Evolutionary conservation across 1,140 invertebrate genomes (phyloP), one percentile per base, ranked within the genome.

Genomic region (Drosophila pseudoananassae): DNA sequence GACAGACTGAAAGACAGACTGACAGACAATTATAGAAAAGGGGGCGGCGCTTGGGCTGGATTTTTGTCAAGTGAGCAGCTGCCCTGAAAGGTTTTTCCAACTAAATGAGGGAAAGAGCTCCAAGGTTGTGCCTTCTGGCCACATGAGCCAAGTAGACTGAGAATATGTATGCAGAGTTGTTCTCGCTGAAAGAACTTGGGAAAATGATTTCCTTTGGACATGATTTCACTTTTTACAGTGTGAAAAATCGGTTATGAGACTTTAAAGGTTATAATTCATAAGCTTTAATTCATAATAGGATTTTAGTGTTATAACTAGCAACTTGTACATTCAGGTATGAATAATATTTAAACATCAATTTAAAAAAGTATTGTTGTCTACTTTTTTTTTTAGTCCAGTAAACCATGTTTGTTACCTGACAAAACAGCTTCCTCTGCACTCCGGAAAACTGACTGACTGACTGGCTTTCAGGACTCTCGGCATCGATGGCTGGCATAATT

Each of bases 401-500:
- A 36, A 4, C 33, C 9, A 12, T 36, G 33, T 36, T 36, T 36
- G 33, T 36, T 27, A 36, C 8, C 33, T 36, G 33, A 36, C 9
- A 36, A 36, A 27, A 27, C 25, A 20, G 20, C 20, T 20, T 20
- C 20, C 20, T 27, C 25, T 27, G 25, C 25, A 4, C 27, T n/a
- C 4, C 40, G 1, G 50, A 33, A 46, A 27, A 40, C 25, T 57
- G 20, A 31, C 38, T 61, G 57, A 1, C 56, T 58, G n/a, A 23
- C 9, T 14, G 38, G n/a, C 38, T 40, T n/a, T 14, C 38, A 40
- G 25, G 45, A 50, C 12, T 12, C n/a, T 36, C 9, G 31, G n/a
- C 57, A 63, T 65, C 45, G 63, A 66, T 63, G 45, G 25, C 31
- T 51, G 59, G 33, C 58, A 43, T 66, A 66, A 66, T 66, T 66